A percentile compares a stretch with the other conserved stretches of the same genome.
Conservation (phyloP, 2,888 invertebrate species). For the Cosmia trapezina region DNA sequence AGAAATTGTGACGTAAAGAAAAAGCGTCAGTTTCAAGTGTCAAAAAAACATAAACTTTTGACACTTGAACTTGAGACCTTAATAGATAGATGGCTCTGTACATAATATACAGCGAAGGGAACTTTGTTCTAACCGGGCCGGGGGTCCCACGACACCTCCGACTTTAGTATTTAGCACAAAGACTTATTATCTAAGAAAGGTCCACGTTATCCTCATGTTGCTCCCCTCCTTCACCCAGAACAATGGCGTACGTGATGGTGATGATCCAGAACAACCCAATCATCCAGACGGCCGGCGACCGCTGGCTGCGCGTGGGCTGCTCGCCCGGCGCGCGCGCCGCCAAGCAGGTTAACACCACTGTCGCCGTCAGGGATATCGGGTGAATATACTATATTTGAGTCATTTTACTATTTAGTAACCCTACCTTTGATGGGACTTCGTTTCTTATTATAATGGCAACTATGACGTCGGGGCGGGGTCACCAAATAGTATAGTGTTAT, state of each 20-base stretch:
- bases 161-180: background rate
- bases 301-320: slow-evolving; percentile 95
- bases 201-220: background rate
- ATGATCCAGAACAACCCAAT: slow-evolving; percentile 96
- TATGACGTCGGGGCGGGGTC: background rate
- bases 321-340: slow-evolving; percentile 87
- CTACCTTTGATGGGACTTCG: background rate
- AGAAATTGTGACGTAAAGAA: no score
- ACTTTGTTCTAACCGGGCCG: no score
- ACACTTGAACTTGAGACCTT: no score
- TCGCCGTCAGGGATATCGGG: slow-evolving; percentile 87
- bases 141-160: no score
- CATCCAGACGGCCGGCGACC: slow-evolving; percentile 96
- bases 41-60: no score
- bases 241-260: slow-evolving; percentile 93
- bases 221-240: slow-evolving; percentile 84
- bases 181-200: background rate
- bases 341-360: slow-evolving; percentile 83
- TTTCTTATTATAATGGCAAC: background rate
- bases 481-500: background rate
- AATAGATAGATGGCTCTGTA: no score
- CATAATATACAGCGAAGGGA: no score
- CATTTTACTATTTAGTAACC: background rate
- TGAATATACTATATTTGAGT: slow-evolving; percentile 56
- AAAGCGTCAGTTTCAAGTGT: no score